Percentiles rank a stretch among this genome's conserved stretches.
Conservation (phyloP, 2,888 invertebrate genomes). For the Conchocele bisecta region DNA sequence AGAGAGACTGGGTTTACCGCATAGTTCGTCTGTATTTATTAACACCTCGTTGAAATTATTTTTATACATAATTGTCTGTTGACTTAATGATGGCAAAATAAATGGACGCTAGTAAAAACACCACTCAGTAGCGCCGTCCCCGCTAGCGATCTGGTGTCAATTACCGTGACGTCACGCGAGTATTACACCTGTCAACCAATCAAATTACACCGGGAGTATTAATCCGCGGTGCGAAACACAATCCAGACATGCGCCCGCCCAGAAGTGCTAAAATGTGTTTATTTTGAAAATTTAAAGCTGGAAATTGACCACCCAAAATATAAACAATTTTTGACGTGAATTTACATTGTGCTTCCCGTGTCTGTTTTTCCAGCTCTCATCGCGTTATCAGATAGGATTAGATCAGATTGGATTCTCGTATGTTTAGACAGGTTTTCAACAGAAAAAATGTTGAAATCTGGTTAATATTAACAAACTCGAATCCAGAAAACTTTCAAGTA, state of each 20-base stretch:
- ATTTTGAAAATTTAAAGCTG: constrained; percentile 74
- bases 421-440: constrained; percentile 63
- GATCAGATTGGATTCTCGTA: constrained; percentile 44
- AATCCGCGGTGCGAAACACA: constrained; percentile 23
- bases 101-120: constrained; percentile 64
- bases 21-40: constrained; percentile 32
- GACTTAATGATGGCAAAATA: constrained; percentile 73
- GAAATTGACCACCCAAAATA: constrained; percentile 77
- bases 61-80: constrained; percentile 71
- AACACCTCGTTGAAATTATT: constrained; percentile 37
- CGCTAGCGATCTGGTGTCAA: constrained; percentile 41
- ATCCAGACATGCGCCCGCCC: constrained; percentile 67
- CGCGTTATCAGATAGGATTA: constrained; percentile 47
- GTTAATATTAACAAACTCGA: constrained; percentile 53
- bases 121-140: constrained; percentile 49
- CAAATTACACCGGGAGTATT: constrained; percentile 29
- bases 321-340: constrained; percentile 70
- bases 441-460: constrained; percentile 51
- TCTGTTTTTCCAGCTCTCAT: constrained; percentile 56
- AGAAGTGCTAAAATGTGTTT: constrained; percentile 62
- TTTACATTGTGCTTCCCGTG: constrained; percentile 56
- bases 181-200: constrained; percentile 38
- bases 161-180: constrained; percentile 43
- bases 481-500: no score
- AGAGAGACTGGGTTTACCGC: neutral